Base-by-base conservation (phyloP, 1,140 invertebrate genomes). In the Heterodera carotae region DNA sequence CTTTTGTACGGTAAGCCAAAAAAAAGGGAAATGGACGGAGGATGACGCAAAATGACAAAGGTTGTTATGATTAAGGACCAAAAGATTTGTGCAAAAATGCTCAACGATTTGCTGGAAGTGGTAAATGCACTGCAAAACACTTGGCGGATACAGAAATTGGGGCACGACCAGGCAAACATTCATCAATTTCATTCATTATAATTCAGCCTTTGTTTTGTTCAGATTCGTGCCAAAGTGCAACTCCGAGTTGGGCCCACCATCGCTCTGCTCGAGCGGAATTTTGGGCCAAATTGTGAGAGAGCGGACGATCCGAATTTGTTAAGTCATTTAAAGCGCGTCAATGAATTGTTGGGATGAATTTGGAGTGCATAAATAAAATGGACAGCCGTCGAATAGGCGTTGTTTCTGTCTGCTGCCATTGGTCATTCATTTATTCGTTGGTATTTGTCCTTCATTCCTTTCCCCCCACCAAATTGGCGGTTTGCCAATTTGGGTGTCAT, bases 91-190 rank as follows among this genome's bases (percentile, higher is more conserved):
- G n/a, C 18, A 5, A 62, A 62, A 4, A 62, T 62, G 60, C 29
- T 62, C 0, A 25, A 8, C 60, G 60, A 62, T 22, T 22, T 62
- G n/a, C 4, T 70, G 39, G 18, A 75, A 29, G 22, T 75, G 39
- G 68, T 75, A 7, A 29, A 27, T 22, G 73, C 73, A 10, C 27
- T 75, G 22, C n/a, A 18, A 75, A 67, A 75, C 43, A 31, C 27
- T 4, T 75, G 73, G 73, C n/a, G 56, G 25, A 75, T 6, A 29
- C 18, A 73, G 25, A 67, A 75, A 12, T 8, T 68, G 5, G 27
- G 68, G n/a, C 56, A 22, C 1, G 43, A 29, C 22, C 73, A 75
- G 27, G 73, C 60, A 62, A 62, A 12, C 4, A 12, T 25, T 25
- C 18, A 8, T 7, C 8, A 4, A 62, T 6, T 4, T 43, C 2